Percentiles rank a stretch among this genome's conserved stretches.
These are phyloP conservation scores for Suillia variegata DNA, from an alignment of 2,888 invertebrate genomes.

Conservation along the genomic window DNA sequence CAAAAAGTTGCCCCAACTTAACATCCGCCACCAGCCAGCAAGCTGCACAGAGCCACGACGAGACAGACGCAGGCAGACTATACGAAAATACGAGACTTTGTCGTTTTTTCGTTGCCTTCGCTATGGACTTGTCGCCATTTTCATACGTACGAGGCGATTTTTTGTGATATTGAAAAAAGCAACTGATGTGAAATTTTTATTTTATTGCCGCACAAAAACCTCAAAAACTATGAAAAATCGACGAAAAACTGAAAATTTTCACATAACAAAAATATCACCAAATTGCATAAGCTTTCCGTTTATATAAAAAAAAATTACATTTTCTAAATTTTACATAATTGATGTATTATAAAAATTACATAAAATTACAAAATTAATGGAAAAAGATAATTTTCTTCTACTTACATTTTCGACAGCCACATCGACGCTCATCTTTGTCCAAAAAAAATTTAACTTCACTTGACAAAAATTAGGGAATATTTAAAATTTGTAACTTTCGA, in stretches of 20 bases:
- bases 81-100: slow-evolving; percentile 8
- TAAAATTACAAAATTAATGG: slow-evolving; percentile 29
- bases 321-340: slow-evolving; percentile 1
- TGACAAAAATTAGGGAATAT: too few relatives aligned
- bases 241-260: slow-evolving; percentile 5
- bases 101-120: not conserved
- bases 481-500: slow-evolving; percentile 7
- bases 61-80: too few relatives aligned
- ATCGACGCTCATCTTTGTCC: slow-evolving; percentile 55
- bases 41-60: not conserved
- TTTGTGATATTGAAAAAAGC: slow-evolving; percentile 45
- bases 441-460: not conserved
- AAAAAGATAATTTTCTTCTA: too few relatives aligned
- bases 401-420: slow-evolving; percentile 54
- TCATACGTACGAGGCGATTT: too few relatives aligned
- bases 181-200: slow-evolving; percentile 5
- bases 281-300: too few relatives aligned
- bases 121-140: slow-evolving; percentile 53
- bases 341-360: slow-evolving; percentile 34
- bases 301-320: too few relatives aligned
- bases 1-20: not conserved
- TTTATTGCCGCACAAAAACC: too few relatives aligned
- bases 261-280: not conserved
- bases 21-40: not conserved
- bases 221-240: too few relatives aligned